phyloP scores from a whole-genome alignment of 2,113 vertebrate genomes.

The Girardinichthys multiradiatus region DNA sequence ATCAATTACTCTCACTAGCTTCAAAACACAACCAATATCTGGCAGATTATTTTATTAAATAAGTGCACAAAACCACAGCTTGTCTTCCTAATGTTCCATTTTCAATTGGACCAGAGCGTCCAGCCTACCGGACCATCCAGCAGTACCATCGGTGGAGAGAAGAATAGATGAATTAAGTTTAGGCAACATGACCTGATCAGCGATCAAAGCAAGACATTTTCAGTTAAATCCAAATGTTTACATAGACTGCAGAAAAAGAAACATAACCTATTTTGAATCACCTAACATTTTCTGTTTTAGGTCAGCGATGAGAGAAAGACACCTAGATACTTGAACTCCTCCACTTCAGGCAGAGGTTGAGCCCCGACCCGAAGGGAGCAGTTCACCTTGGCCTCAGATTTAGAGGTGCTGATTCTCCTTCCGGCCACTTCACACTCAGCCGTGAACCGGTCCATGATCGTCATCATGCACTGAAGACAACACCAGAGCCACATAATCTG shows the following conservation, averaged over 20 bases:
- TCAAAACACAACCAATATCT: neutral
- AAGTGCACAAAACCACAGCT: neutral
- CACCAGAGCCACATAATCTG: too few relatives aligned
- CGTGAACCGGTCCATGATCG: too few relatives aligned
- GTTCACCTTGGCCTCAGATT: too few relatives aligned
- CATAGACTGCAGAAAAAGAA: too few relatives aligned
- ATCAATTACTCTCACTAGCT: too few relatives aligned
- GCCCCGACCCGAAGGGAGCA: neutral
- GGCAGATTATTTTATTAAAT: neutral
- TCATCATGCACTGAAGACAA: too few relatives aligned
- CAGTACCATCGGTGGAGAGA: too few relatives aligned
- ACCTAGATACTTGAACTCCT: neutral
- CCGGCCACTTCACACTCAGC: too few relatives aligned
- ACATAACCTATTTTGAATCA: neutral
- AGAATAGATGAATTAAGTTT: too few relatives aligned
- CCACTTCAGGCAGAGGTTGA: neutral
- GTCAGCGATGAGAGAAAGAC: neutral
- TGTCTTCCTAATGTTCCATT: neutral
- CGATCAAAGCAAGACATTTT: neutral
- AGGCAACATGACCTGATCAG: neutral
- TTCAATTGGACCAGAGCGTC: too few relatives aligned
- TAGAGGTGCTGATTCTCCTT: too few relatives aligned
- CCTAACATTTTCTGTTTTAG: neutral
- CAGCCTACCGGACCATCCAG: too few relatives aligned
- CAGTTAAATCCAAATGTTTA: neutral